phyloP scores from a whole-genome alignment of 2,888 invertebrate genomes.

The Marasmarcha lunaedactyla region DNA sequence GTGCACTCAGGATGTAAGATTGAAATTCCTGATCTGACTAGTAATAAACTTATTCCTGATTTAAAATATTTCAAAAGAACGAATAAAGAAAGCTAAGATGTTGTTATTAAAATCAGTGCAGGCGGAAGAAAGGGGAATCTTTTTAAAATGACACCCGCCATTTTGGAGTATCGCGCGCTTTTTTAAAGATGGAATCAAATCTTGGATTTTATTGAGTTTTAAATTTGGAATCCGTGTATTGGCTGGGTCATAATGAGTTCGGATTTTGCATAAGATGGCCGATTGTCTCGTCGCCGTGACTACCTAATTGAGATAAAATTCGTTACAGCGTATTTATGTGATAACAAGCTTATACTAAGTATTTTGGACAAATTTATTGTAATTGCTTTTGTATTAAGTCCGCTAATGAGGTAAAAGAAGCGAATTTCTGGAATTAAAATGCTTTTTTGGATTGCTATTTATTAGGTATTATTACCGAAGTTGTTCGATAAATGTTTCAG shows the following conservation, averaged over 20 bases:
- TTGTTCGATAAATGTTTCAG: no score
- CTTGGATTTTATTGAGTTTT: slow-evolving; percentile 41
- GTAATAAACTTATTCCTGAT: slow-evolving; percentile 60
- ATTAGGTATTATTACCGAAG: neutral
- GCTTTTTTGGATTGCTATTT: neutral
- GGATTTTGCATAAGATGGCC: slow-evolving; percentile 21
- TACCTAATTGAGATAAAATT: slow-evolving; percentile 1
- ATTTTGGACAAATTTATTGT: neutral
- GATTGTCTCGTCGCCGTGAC: slow-evolving; percentile 16
- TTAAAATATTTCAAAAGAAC: slow-evolving; percentile 58
- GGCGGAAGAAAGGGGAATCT: slow-evolving; percentile 42
- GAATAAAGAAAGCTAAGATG: slow-evolving; percentile 53
- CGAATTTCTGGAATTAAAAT: neutral
- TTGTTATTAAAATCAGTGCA: slow-evolving; percentile 48
- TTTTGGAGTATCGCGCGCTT: slow-evolving; percentile 21
- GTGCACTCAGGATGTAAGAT: slow-evolving; percentile 60
- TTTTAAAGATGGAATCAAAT: slow-evolving; percentile 24
- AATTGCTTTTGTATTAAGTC: neutral
- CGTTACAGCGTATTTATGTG: slow-evolving; percentile 2
- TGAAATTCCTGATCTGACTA: slow-evolving; percentile 67
- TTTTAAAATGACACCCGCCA: slow-evolving; percentile 40
- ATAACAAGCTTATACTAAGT: slow-evolving; percentile 1
- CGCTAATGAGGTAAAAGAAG: neutral
- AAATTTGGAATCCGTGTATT: slow-evolving; percentile 28
- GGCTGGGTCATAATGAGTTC: slow-evolving; percentile 13